Conservation (phyloP, 2,797 vertebrate species). For the Ptychadena robeensis region DNA sequence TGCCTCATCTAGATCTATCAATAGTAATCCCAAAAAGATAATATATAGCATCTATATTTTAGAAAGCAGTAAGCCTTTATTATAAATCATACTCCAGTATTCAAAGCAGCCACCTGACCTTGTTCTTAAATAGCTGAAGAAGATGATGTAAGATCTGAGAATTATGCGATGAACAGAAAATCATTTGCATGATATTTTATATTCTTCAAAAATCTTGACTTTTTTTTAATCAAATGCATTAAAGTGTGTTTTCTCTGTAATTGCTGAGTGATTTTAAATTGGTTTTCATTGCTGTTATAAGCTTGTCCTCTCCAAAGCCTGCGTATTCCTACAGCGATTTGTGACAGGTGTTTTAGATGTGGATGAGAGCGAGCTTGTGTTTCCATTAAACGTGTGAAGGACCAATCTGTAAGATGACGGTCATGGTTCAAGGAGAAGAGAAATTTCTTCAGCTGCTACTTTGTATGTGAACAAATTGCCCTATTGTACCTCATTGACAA, state of each 20-base stretch:
- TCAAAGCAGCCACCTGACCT: too few relatives aligned
- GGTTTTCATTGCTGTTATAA: slow-evolving; percentile 1
- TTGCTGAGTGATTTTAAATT: slow-evolving; percentile 15
- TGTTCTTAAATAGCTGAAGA: too few relatives aligned
- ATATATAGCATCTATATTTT: too few relatives aligned
- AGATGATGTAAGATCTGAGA: too few relatives aligned
- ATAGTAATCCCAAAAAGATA: too few relatives aligned
- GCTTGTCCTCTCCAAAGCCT: background rate
- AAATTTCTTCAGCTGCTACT: slow-evolving; percentile 27
- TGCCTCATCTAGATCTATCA: too few relatives aligned
- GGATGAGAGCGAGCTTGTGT: background rate
- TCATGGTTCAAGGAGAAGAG: slow-evolving; percentile 18
- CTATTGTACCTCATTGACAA: slow-evolving; percentile 23
- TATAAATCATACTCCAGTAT: too few relatives aligned
- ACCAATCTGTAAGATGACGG: slow-evolving; percentile 6
- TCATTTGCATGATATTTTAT: background rate
- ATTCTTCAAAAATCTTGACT: background rate
- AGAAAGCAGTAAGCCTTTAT: too few relatives aligned
- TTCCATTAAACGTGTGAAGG: slow-evolving; percentile 13
- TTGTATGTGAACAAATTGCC: slow-evolving; percentile 31
- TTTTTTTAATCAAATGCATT: background rate
- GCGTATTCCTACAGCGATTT: background rate
- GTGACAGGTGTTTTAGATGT: slow-evolving; percentile 1
- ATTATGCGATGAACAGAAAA: too few relatives aligned
- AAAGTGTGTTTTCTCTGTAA: slow-evolving; percentile 15